phyloP scores from a whole-genome alignment of 2,888 invertebrate species.

The Temnothorax rugatulus region DNA sequence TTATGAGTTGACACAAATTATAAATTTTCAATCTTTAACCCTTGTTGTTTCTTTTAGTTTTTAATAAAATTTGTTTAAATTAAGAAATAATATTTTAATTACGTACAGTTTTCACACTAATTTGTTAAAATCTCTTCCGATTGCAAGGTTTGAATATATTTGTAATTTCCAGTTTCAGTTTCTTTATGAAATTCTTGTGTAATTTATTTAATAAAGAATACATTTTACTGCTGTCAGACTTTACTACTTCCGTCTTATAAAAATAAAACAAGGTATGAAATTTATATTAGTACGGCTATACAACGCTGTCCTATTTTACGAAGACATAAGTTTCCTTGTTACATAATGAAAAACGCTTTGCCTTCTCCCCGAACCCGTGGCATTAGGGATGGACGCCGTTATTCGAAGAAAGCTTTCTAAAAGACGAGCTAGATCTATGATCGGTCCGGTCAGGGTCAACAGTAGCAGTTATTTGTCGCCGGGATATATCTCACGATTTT shows the following conservation, averaged over 20 bases:
- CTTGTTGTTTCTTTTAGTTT: background rate
- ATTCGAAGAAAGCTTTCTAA: conserved; percentile 40
- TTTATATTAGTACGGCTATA: background rate
- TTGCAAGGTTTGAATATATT: background rate
- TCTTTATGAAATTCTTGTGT: background rate
- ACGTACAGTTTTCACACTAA: background rate
- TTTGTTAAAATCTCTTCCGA: background rate
- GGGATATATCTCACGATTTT: conserved; percentile 53
- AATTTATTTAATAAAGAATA: background rate
- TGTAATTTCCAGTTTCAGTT: background rate
- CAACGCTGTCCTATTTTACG: background rate
- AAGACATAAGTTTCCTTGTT: background rate
- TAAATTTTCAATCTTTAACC: background rate
- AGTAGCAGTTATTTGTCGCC: conserved; percentile 53
- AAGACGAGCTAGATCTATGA: conserved; percentile 33
- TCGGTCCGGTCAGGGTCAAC: conserved; percentile 47
- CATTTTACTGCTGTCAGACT: background rate
- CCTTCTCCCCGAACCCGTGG: background rate
- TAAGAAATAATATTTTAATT: background rate
- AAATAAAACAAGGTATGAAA: background rate
- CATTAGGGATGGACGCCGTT: conserved; percentile 15
- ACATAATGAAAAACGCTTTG: conserved; percentile 12
- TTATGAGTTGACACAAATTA: background rate
- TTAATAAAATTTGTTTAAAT: background rate
- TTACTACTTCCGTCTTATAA: background rate